Evolutionary conservation across 2,888 invertebrate genomes (phyloP).

Genomic region (Acleris sparsana): DNA sequence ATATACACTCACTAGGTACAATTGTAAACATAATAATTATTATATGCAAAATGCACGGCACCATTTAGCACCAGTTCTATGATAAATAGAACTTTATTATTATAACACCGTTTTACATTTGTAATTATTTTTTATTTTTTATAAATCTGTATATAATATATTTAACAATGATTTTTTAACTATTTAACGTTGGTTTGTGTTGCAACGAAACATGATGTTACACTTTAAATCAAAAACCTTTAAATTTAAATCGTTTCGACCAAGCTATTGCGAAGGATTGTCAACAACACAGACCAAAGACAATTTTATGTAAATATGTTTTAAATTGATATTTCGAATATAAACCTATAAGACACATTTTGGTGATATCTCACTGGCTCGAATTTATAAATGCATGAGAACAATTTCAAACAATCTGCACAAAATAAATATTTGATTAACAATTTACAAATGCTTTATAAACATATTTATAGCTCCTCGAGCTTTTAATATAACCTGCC

Average conservation of each 20-base stretch:
- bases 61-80: conserved; percentile 57
- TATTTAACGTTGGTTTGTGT: not conserved
- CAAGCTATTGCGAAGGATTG: not conserved
- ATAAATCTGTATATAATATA: not conserved
- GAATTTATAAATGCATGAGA: conserved; percentile 2
- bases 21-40: conserved; percentile 45
- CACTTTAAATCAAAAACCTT: not conserved
- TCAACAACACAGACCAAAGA: not conserved
- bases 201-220: not conserved
- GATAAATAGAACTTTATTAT: conserved; percentile 8
- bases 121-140: not conserved
- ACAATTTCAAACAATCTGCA: not conserved
- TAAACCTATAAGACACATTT: conserved; percentile 3
- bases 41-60: conserved; percentile 56
- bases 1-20: conserved; percentile 59
- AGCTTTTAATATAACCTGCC: not conserved
- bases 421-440: not conserved
- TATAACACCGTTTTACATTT: not conserved
- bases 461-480: not conserved
- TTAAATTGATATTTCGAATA: not conserved
- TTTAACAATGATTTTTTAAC: not conserved
- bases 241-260: not conserved
- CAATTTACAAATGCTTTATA: not conserved
- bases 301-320: not conserved
- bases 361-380: conserved; percentile 6